Evolutionary conservation across 2,888 invertebrate genomes (phyloP).

Genomic region (Epinotia bilunana): DNA sequence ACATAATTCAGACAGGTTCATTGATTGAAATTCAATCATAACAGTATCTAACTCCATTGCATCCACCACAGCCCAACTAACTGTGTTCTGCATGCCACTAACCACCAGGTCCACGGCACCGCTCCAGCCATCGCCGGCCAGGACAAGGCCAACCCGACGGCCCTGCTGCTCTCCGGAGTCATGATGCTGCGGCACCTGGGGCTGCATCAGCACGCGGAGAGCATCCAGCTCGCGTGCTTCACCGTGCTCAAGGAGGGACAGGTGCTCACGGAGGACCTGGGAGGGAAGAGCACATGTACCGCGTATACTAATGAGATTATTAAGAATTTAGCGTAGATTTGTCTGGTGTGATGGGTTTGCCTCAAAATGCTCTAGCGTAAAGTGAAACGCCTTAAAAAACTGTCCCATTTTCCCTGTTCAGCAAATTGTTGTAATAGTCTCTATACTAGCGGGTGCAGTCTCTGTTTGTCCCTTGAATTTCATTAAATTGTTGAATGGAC

Average conservation of each 20-base stretch:
- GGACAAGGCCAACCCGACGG: slow-evolving; percentile 99
- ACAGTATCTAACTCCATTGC: no score
- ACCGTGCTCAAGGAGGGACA: slow-evolving; percentile 93
- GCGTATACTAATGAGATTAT: slow-evolving; percentile 96
- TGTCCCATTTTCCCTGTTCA: no score
- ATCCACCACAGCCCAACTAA: neutral
- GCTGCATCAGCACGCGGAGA: slow-evolving; percentile 87
- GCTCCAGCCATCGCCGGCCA: slow-evolving; percentile 98
- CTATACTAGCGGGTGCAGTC: no score
- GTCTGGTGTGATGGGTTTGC: neutral
- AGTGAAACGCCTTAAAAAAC: no score
- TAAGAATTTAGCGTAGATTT: slow-evolving; percentile 59
- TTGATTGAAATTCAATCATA: no score
- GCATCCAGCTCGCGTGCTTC: slow-evolving; percentile 93
- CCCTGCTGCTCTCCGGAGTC: slow-evolving; percentile 96
- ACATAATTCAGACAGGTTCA: no score
- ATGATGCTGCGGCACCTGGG: slow-evolving; percentile 99
- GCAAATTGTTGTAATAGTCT: no score
- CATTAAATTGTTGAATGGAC: no score
- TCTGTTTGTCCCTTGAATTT: no score
- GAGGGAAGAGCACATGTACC: slow-evolving; percentile 96
- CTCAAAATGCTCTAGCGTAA: neutral
- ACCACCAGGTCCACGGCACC: slow-evolving; percentile 94
- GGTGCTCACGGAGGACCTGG: slow-evolving; percentile 96
- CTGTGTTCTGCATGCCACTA: slow-evolving; percentile 29